Conservation (phyloP, 2,113 vertebrate species). For the Forbesichthys papilliferus region DNA sequence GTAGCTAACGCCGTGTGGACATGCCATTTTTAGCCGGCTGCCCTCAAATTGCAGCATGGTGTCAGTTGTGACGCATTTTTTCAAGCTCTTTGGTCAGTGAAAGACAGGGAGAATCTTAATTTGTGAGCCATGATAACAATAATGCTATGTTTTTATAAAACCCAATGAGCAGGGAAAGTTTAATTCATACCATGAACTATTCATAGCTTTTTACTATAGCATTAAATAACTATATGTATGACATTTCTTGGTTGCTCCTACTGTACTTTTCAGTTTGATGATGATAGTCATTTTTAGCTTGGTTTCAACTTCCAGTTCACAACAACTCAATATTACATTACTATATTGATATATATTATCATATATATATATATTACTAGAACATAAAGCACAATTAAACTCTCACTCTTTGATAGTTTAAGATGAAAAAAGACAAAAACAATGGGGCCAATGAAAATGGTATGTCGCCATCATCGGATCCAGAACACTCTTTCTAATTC, state of each 20-base stretch:
- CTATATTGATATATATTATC: no score
- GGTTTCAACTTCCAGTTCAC: no score
- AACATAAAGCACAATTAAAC: no score
- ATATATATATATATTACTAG: no score
- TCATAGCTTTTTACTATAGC: background rate
- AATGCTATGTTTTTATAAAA: slow-evolving; percentile 25
- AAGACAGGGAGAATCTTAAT: slow-evolving; percentile 39
- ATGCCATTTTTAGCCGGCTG: slow-evolving; percentile 60
- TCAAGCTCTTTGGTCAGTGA: slow-evolving; percentile 22
- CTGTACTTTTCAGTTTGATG: no score
- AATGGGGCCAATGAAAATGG: no score
- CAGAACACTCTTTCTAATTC: no score
- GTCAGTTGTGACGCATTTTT: slow-evolving; percentile 42
- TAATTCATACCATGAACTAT: background rate
- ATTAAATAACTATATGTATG: background rate
- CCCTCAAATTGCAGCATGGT: slow-evolving; percentile 68
- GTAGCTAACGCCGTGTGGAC: slow-evolving; percentile 34
- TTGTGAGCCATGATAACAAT: slow-evolving; percentile 24
- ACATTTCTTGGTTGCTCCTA: background rate
- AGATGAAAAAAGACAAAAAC: background rate
- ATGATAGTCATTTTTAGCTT: no score
- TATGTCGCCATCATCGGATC: no score
- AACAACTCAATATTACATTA: no score
- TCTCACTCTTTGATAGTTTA: background rate
- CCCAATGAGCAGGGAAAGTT: background rate